Conservation (phyloP, 2,113 vertebrate genomes). For the Cygnus buccinator region DNA sequence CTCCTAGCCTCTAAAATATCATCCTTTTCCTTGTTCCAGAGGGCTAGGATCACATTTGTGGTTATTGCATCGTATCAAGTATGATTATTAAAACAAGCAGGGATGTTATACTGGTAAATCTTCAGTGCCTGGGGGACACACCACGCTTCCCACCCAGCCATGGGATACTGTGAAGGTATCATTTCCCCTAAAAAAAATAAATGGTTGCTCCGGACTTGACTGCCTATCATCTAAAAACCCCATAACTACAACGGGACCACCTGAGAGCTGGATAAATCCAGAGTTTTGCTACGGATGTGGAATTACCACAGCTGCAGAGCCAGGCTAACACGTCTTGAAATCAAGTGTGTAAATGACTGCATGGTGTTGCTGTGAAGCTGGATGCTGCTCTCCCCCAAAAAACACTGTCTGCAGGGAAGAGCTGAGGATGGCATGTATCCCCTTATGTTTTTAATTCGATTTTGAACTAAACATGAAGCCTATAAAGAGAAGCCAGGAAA, state of each 20-base stretch:
- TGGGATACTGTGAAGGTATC: background rate
- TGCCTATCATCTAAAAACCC: background rate
- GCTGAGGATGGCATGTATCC: background rate
- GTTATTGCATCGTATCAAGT: background rate
- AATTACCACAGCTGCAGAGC: background rate
- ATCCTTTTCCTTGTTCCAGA: background rate
- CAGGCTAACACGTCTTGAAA: background rate
- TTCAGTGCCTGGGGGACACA: background rate
- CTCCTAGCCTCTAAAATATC: background rate
- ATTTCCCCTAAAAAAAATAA: background rate
- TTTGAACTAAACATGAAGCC: background rate
- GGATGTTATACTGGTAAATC: background rate
- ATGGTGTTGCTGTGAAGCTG: background rate
- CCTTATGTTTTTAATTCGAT: background rate
- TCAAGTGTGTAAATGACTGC: background rate
- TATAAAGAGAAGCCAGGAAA: background rate
- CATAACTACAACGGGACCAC: background rate
- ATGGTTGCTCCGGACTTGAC: background rate
- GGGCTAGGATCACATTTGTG: background rate
- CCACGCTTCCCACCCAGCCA: fast-evolving
- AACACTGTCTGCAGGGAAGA: background rate
- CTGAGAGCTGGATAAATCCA: background rate
- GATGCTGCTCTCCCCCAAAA: background rate
- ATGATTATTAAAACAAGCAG: background rate
- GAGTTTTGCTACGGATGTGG: background rate